Conservation (phyloP, 2,888 invertebrate species). For the Pollenia amentaria region DNA sequence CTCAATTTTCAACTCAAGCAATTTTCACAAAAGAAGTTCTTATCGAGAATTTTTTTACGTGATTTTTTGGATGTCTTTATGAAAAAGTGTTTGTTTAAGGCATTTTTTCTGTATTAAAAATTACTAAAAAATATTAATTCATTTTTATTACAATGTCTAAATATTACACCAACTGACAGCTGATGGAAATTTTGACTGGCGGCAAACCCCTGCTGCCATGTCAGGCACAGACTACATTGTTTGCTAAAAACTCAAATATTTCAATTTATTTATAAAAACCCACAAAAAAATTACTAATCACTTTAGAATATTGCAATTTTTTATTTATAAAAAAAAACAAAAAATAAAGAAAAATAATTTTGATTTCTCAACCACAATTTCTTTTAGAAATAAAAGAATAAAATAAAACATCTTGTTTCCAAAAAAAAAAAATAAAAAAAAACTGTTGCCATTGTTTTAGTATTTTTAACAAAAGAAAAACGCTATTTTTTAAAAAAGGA, state of each 20-base stretch:
- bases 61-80: no score
- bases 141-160: neutral
- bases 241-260: conserved; percentile 45
- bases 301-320: conserved; percentile 59
- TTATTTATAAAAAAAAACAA: neutral
- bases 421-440: conserved; percentile 34
- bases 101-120: no score
- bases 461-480: conserved; percentile 37
- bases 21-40: neutral
- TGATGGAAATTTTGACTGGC: conserved; percentile 43
- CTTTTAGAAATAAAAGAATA: neutral
- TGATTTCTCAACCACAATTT: conserved; percentile 46
- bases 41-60: no score
- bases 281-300: conserved; percentile 52
- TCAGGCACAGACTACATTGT: conserved; percentile 18
- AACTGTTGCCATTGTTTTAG: conserved; percentile 6
- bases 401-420: conserved; percentile 30
- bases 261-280: conserved; percentile 50
- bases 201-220: conserved; percentile 61
- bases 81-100: no score
- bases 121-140: no score
- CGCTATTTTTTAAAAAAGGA: conserved; percentile 14
- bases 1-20: conserved; percentile 3
- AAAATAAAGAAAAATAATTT: conserved; percentile 27
- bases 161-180: conserved; percentile 8